Evolutionary conservation across 2,797 vertebrate species (phyloP), one percentile per base, ranked within the genome.

Genomic region (Enteromius anoplus): DNA sequence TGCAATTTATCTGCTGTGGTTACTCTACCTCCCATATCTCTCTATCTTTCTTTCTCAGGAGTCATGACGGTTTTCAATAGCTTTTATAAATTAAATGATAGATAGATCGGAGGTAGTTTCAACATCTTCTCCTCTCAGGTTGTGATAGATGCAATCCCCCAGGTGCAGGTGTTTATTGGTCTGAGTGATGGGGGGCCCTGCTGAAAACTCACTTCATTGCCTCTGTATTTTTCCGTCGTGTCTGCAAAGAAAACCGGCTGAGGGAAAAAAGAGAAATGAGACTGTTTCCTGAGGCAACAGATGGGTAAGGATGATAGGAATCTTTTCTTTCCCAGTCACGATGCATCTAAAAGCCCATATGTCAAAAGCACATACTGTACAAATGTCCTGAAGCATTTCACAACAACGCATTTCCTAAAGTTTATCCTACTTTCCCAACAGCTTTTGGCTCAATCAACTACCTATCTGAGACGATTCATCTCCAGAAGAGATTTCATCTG

Each of bases 81-180:
- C 29, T 34, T 64, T 64, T 23, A 81, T 81, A 73, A 73, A 73
- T 64, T 9, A 65, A 81, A 81, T 73, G 69, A 73, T 60, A 73
- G 80, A 73, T 64, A 62, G 26, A 81, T 65, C 26, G 45, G 34
- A 70, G 68, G 2, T 62, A 32, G 55, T 49, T 73, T 42, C 49
- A 51, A 49, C 62, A 60, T 68, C 37, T 21, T 58, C 29, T 76
- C 53, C 29, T 65, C 29, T 75, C 55, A 34, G 53, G 65, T 71
- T 76, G 60, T 75, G 81, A 76, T 70, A 60, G 81, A 70, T 80
- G 40, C 37, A 26, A 21, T 64, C 32, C 45, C 23, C 9, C 42
- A 71, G 66, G 14, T 71, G 75, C 51, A 49, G 10, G 15, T 70
- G 64, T 60, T 76, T 69, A 77, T 69, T 21, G 26, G 64, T 45